These are phyloP conservation scores for Asteroscopus sphinx DNA, from an alignment of 2,888 invertebrate species.

Conservation along the genomic window DNA sequence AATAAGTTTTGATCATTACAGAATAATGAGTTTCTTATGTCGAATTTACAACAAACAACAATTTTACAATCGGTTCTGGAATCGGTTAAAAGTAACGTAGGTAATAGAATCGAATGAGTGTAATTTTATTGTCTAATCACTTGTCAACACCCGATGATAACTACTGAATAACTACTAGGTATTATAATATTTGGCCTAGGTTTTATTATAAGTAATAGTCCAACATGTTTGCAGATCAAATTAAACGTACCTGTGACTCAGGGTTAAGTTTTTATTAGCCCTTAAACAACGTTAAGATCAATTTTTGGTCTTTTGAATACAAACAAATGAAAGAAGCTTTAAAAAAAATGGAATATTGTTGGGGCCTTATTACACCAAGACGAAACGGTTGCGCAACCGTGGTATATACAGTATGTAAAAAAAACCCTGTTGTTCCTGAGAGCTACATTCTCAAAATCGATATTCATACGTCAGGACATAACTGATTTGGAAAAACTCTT, in stretches of 20 bases:
- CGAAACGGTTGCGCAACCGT: too few species aligned
- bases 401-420: too few species aligned
- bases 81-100: slow-evolving; percentile 11
- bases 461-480: too few species aligned
- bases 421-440: too few species aligned
- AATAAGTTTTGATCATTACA: too few species aligned
- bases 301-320: slow-evolving; percentile 9
- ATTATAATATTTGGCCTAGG: slow-evolving; percentile 54
- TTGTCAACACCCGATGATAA: slow-evolving; percentile 51
- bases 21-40: not conserved
- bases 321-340: too few species aligned
- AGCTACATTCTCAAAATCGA: too few species aligned
- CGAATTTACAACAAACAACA: not conserved
- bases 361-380: too few species aligned
- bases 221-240: slow-evolving; percentile 38
- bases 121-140: slow-evolving; percentile 79
- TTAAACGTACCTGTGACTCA: not conserved
- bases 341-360: too few species aligned
- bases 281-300: not conserved
- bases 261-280: not conserved
- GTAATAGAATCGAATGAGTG: slow-evolving; percentile 40
- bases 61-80: not conserved
- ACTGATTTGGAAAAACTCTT: too few species aligned
- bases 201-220: slow-evolving; percentile 31
- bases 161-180: slow-evolving; percentile 48